These are phyloP conservation scores for Ovis aries DNA, from an alignment of 2,113 vertebrate genomes.

Conservation along the genomic window ARS-UI_Ramb_v3.0 NC_056055.1:228335501-228336000, in stretches of 20 bases:
- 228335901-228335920: too few species aligned
- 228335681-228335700: neutral
- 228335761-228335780: neutral
- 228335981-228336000: neutral
- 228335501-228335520: neutral
- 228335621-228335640: neutral
- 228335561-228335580: neutral
- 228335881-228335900: too few species aligned
- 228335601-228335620: fast-evolving
- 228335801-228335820: fast-evolving
- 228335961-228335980: too few species aligned
- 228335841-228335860: neutral
- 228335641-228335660: neutral
- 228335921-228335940: too few species aligned
- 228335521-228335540: neutral
- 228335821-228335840: fast-evolving
- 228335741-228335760: neutral
- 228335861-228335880: too few species aligned
- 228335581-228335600: neutral
- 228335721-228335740: neutral
- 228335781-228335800: neutral
- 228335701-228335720: neutral
- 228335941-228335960: too few species aligned
- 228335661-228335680: neutral
- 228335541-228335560: neutral